Evolutionary conservation across 2,888 invertebrate species (phyloP).

Genomic region (Cryptus armator): DNA sequence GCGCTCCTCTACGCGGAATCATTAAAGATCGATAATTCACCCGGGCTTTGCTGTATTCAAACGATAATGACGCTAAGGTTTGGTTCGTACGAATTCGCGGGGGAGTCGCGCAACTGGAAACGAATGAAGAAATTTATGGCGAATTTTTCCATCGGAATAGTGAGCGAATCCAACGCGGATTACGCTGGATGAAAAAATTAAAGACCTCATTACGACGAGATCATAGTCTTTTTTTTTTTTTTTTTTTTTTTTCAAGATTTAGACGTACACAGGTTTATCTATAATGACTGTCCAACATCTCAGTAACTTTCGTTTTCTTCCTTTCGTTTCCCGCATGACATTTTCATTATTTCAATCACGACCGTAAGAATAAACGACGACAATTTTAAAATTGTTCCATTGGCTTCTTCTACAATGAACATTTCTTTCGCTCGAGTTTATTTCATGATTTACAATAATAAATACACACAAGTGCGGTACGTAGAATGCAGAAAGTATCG

Average conservation of each 20-base stretch:
- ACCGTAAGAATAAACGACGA: neutral
- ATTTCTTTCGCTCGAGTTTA: neutral
- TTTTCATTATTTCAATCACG: neutral
- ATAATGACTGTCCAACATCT: neutral
- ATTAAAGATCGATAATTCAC: conserved; percentile 82
- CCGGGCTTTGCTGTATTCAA: conserved; percentile 20
- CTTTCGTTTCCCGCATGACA: neutral
- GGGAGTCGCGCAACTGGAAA: neutral
- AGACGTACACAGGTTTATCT: too few relatives aligned
- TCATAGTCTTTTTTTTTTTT: too few relatives aligned
- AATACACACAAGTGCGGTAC: neutral
- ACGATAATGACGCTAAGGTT: conserved; percentile 32
- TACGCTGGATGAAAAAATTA: too few relatives aligned
- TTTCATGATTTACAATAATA: neutral
- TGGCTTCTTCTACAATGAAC: neutral
- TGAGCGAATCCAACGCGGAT: too few relatives aligned
- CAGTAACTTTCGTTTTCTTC: neutral
- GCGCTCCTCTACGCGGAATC: conserved; percentile 69
- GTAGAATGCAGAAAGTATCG: neutral
- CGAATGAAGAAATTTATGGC: too few relatives aligned
- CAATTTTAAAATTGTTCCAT: neutral
- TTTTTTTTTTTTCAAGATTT: too few relatives aligned
- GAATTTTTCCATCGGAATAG: too few relatives aligned
- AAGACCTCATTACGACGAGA: too few relatives aligned
- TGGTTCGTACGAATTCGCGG: neutral